Conservation (phyloP, 2,888 invertebrate genomes). For the Cephalotes varians region DNA sequence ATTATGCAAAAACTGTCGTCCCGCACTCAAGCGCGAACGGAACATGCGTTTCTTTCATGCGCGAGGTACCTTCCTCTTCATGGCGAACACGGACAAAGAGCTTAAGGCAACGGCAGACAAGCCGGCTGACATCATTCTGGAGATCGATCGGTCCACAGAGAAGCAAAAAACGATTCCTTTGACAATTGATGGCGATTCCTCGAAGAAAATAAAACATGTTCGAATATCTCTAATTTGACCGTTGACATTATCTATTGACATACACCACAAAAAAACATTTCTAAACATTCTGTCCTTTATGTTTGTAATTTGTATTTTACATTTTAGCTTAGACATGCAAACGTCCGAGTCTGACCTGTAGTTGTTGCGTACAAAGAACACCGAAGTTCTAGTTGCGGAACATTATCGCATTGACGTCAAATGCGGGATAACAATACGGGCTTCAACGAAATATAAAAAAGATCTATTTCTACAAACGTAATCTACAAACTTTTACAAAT, state of each 20-base stretch:
- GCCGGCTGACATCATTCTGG: conserved; percentile 29
- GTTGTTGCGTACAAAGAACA: neutral
- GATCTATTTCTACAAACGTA: neutral
- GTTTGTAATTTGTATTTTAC: neutral
- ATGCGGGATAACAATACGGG: conserved; percentile 13
- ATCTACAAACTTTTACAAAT: neutral
- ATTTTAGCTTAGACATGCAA: neutral
- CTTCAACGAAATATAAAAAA: neutral
- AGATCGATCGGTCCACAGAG: conserved; percentile 7
- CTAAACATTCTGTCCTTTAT: neutral
- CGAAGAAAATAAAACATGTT: neutral
- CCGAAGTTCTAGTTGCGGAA: neutral
- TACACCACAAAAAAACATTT: neutral
- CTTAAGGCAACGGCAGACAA: conserved; percentile 2
- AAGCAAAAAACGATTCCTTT: conserved; percentile 10
- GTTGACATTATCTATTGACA: neutral
- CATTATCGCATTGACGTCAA: neutral
- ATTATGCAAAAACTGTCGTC: conserved; percentile 55
- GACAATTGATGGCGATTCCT: neutral
- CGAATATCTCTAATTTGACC: conserved; percentile 1
- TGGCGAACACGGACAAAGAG: conserved; percentile 25
- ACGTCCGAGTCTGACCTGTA: neutral
- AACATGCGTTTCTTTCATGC: conserved; percentile 40
- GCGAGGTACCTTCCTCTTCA: conserved; percentile 21
- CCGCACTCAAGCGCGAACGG: conserved; percentile 18